Conservation (phyloP, 1,140 invertebrate species). For the Phymastichus coffea region DNA sequence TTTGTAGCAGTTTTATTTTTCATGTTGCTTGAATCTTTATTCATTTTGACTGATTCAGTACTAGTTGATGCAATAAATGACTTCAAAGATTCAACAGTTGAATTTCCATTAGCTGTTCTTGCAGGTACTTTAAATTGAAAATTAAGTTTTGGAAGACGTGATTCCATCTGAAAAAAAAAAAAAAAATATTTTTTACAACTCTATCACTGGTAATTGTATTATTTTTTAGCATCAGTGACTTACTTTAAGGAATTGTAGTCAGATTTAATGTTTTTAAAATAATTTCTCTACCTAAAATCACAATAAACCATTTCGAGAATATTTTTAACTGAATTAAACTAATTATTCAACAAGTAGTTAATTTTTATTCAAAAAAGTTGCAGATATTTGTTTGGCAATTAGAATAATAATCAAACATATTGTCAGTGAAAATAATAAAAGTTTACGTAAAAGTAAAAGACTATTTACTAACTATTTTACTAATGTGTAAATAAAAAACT, state of each 20-base stretch:
- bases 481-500: no score
- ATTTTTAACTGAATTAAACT: background rate
- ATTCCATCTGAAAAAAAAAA: constrained; percentile 41
- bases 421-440: no score
- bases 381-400: no score
- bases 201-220: background rate
- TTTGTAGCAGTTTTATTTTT: constrained; percentile 25
- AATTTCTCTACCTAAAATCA: background rate
- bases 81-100: constrained; percentile 5
- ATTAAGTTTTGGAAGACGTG: constrained; percentile 42
- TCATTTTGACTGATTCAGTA: background rate
- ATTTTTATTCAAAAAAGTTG: background rate
- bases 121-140: constrained; percentile 28
- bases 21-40: background rate
- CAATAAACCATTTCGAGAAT: background rate
- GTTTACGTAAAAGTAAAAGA: no score
- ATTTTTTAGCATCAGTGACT: background rate
- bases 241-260: background rate
- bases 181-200: background rate
- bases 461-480: no score
- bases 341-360: background rate
- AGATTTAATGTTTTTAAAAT: background rate
- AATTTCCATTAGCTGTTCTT: constrained; percentile 1
- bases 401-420: no score
- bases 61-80: constrained; percentile 2